Evolutionary conservation across 2,113 vertebrate genomes (phyloP).

Genomic region (Protobothrops mucrosquamatus): DNA sequence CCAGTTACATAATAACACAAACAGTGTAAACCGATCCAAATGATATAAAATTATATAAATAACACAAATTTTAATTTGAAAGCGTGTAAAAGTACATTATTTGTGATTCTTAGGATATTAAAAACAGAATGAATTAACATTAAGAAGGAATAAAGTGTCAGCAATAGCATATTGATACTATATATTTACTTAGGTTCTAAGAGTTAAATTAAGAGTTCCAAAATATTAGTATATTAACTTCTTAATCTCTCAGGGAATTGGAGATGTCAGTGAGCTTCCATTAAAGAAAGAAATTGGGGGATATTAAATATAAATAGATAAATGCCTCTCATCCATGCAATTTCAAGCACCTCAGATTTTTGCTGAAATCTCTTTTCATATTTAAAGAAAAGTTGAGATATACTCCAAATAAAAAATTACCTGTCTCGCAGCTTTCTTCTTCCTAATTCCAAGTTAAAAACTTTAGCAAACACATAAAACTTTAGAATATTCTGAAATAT

Average conservation of each 20-base stretch:
- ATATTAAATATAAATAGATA: background rate
- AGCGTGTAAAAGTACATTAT: background rate
- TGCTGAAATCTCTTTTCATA: background rate
- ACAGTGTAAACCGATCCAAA: background rate
- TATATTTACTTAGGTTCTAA: background rate
- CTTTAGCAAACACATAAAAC: background rate
- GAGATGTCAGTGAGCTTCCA: background rate
- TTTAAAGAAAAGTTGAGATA: background rate
- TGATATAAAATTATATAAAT: background rate
- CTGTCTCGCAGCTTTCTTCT: background rate
- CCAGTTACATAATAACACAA: background rate
- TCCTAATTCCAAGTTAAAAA: background rate
- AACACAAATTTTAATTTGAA: background rate
- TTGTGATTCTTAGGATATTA: background rate
- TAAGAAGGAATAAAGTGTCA: background rate
- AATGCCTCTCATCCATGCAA: background rate
- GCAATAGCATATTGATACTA: background rate
- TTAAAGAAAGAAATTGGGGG: background rate
- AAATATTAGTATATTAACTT: background rate
- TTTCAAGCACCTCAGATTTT: background rate
- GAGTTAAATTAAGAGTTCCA: background rate
- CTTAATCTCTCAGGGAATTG: background rate
- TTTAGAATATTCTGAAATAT: background rate
- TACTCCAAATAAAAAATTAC: background rate
- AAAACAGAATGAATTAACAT: background rate